Conservation (phyloP, 2,888 invertebrate genomes). For the Eristalis intricaria region DNA sequence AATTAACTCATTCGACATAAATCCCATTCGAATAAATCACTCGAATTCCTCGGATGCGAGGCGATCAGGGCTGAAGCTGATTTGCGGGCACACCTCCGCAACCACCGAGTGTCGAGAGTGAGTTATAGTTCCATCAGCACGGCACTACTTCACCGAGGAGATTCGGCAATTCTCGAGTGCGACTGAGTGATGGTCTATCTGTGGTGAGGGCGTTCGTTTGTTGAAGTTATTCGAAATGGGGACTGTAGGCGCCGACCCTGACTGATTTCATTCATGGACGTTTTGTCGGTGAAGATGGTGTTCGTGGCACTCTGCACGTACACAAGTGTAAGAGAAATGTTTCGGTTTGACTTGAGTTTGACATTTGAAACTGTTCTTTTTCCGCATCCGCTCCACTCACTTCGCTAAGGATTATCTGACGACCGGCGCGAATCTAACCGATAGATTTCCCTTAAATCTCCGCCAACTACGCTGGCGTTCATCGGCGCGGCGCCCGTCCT, state of each 20-base stretch:
- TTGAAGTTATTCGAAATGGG: no score
- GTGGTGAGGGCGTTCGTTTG: not conserved
- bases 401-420: not conserved
- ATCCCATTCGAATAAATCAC: not conserved
- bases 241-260: no score
- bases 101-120: not conserved
- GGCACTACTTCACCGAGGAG: not conserved
- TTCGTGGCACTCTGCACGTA: no score
- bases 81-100: not conserved
- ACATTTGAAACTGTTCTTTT: no score
- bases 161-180: not conserved
- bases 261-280: no score
- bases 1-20: conserved; percentile 5
- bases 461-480: not conserved
- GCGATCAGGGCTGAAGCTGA: not conserved
- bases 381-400: no score
- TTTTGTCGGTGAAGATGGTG: no score
- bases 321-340: no score
- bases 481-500: not conserved
- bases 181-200: not conserved
- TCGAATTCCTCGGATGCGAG: not conserved
- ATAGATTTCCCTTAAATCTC: not conserved
- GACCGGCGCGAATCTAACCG: not conserved
- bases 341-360: no score
- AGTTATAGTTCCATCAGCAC: not conserved